These are phyloP conservation scores for Noctua janthina DNA, from an alignment of 2,888 invertebrate species.

Conservation along the genomic window DNA sequence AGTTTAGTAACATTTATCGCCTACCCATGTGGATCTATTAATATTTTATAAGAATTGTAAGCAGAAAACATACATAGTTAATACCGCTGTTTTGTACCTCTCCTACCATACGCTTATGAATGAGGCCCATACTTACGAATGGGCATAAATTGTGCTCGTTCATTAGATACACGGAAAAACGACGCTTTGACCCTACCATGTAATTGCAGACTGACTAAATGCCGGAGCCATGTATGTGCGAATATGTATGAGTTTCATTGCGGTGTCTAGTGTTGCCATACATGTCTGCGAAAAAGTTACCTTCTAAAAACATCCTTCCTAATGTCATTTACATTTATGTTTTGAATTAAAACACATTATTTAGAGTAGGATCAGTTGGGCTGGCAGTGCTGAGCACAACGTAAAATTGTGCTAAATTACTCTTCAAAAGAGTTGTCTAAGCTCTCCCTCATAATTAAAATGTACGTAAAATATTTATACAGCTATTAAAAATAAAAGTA, in stretches of 20 bases:
- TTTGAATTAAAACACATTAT: conserved; percentile 4
- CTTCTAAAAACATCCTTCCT: neutral
- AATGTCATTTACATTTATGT: conserved; percentile 4
- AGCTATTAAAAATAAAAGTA: conserved; percentile 62
- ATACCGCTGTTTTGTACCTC: conserved; percentile 19
- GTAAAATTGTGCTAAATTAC: conserved; percentile 32
- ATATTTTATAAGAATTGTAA: neutral
- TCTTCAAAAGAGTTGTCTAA: conserved; percentile 43
- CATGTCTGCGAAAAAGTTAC: neutral
- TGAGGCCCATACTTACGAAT: conserved; percentile 72
- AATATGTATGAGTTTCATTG: conserved; percentile 24
- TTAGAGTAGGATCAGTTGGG: conserved; percentile 7
- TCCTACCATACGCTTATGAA: conserved; percentile 33
- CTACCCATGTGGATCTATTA: neutral
- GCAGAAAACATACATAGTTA: neutral
- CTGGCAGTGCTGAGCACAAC: neutral
- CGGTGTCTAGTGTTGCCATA: conserved; percentile 30
- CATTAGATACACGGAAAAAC: conserved; percentile 80
- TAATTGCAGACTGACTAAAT: conserved; percentile 68
- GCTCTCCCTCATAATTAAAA: conserved; percentile 54
- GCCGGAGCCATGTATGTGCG: conserved; percentile 5
- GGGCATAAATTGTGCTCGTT: conserved; percentile 80
- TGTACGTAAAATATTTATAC: conserved; percentile 57
- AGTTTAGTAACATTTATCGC: no score
- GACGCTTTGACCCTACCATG: conserved; percentile 78